Evolutionary conservation across 1,140 invertebrate genomes (phyloP), one percentile per base, ranked within the genome.

Genomic region (Triops longicaudatus): DNA sequence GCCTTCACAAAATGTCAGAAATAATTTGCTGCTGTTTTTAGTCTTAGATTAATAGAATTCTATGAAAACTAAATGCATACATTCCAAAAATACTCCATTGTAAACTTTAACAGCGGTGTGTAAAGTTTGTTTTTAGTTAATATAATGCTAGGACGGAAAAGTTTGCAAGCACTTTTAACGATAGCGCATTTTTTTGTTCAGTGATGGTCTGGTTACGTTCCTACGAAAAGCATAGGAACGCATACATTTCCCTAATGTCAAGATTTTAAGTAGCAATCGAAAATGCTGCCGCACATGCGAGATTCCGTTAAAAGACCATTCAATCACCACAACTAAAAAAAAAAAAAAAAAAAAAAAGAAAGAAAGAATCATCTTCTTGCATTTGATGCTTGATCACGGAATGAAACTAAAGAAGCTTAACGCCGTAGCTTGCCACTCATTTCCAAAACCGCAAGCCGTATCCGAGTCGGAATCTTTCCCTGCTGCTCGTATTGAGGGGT

Each of bases 381-480:
- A 37, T 37, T 37, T 37, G 31, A 37, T 37, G 31, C 31, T 37
- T 37, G 31, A 37, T 37, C 31, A 37, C 31, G 31, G 31, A 37
- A 37, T 37, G 31, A 37, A 37, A 37, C 31, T 7, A 37, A 37
- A 37, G 31, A 7, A 37, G 31, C 31, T 37, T 37, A 4, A 37
- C 31, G 7, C 31, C 75, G 78, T 28, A 42, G 73, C 73, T 22
- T 75, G 42, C 92, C 92, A 93, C 44, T 89, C 87, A 1, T 89
- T 89, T 80, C 91, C 91, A 81, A 93, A 93, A 1, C 92, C 92
- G 81, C 88, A 91, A n/a, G 91, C 91, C n/a, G 89, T 89, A 80
- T 93, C 92, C 0, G 91, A 92, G 81, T 92, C 91, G 1, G 91
- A 92, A 79, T 92, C 91, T 79, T 87, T 86, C 79, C 81, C 81